Conservation (phyloP, 53 echinoderm and acorn worm genomes). For the Temnopleurus reevesii region DNA sequence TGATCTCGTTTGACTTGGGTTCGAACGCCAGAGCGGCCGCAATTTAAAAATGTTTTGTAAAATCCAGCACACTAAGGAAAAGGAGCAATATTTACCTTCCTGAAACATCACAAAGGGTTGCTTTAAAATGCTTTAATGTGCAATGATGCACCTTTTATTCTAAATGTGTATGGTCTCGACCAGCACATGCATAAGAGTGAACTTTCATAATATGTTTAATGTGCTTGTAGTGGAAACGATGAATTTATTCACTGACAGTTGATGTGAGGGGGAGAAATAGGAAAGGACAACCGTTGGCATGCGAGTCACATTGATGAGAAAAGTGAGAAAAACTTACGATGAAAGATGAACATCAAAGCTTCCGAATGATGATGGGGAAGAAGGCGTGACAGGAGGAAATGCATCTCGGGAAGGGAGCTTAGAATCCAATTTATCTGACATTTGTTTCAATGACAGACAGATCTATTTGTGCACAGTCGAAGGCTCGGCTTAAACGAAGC, state of each 20-base stretch:
- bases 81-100: too few relatives aligned
- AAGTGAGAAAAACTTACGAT: neutral
- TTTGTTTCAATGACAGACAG: constrained; percentile 12
- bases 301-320: neutral
- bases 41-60: too few relatives aligned
- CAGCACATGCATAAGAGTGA: neutral
- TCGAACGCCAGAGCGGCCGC: too few relatives aligned
- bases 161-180: neutral
- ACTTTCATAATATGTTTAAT: constrained; percentile 26
- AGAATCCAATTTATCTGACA: neutral
- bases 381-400: constrained; percentile 9
- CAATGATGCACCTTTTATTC: too few relatives aligned
- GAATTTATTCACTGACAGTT: constrained; percentile 22
- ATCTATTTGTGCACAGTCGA: constrained; percentile 5
- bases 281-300: neutral
- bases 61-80: too few relatives aligned
- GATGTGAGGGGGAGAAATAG: neutral
- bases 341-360: constrained; percentile 3
- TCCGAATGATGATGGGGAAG: neutral
- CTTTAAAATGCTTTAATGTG: too few relatives aligned
- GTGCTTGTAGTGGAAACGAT: constrained; percentile 29
- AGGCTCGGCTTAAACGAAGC: too few relatives aligned
- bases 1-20: too few relatives aligned
- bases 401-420: constrained; percentile 1
- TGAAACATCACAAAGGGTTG: too few relatives aligned